Evolutionary conservation across 2,113 vertebrate species (phyloP).

Genomic region (Psephotus haematonotus): DNA sequence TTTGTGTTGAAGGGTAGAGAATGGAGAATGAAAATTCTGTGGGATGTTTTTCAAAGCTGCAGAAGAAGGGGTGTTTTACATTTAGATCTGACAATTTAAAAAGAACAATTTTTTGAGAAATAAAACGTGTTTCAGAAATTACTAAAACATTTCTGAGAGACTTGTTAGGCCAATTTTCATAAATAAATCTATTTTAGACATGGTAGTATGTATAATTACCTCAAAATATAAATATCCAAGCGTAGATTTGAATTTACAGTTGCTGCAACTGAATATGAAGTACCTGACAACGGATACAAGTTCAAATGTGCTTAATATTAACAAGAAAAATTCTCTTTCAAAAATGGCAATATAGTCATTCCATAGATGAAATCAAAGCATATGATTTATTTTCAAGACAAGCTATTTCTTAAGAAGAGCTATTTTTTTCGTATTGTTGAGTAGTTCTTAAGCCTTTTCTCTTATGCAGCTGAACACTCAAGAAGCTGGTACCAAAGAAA

Average conservation of each 20-base stretch:
- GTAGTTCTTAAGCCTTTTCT: background rate
- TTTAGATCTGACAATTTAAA: background rate
- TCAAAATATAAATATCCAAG: background rate
- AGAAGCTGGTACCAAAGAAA: background rate
- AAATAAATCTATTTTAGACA: background rate
- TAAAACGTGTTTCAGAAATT: background rate
- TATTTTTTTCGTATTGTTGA: background rate
- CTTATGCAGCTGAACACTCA: background rate
- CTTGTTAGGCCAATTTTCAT: background rate
- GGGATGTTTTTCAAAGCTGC: background rate
- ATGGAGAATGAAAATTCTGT: background rate
- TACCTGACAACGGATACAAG: background rate
- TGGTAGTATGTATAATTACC: background rate
- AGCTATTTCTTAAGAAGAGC: background rate
- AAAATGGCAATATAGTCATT: background rate
- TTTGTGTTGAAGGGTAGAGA: background rate
- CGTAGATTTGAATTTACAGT: background rate
- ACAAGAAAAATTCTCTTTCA: background rate
- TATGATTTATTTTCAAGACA: background rate
- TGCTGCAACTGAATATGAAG: background rate
- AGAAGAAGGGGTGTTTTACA: background rate
- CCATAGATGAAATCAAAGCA: background rate
- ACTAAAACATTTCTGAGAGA: background rate
- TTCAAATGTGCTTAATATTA: background rate
- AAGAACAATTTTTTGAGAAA: background rate